Conservation (phyloP, 37 sponge, comb jelly and placozoan species). For the Oopsacas minuta region DNA sequence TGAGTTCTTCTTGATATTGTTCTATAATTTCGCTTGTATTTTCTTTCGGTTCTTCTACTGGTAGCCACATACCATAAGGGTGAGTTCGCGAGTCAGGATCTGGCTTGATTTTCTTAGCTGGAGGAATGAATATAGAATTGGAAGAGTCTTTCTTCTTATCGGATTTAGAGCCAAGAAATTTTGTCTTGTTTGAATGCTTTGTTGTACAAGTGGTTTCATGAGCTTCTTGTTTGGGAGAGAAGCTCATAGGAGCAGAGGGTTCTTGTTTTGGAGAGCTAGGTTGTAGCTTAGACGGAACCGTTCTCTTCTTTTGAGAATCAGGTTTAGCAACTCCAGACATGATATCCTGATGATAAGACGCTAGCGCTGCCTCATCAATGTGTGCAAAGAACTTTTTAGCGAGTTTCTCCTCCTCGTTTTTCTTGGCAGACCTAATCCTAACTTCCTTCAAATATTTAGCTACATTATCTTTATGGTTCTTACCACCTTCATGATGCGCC, state of each 20-base stretch:
- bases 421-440: conserved; percentile 18
- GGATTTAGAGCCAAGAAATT: background rate
- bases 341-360: conserved; percentile 21
- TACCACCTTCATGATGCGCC: conserved; percentile 64
- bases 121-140: background rate
- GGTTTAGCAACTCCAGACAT: background rate
- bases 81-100: background rate
- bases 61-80: background rate
- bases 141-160: background rate
- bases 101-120: background rate
- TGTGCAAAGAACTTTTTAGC: background rate
- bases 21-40: background rate
- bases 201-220: background rate
- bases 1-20: background rate
- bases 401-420: conserved; percentile 18
- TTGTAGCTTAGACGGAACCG: background rate
- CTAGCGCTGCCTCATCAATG: conserved; percentile 21
- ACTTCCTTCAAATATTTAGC: conserved; percentile 40
- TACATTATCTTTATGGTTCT: conserved; percentile 59
- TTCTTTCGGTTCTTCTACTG: background rate
- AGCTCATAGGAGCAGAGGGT: background rate
- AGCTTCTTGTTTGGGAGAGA: background rate
- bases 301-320: background rate
- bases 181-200: background rate
- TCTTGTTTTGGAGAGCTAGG: background rate